Percentiles rank a stretch among this genome's conserved stretches.
These are phyloP conservation scores for Plestiodon gilberti DNA, from an alignment of 2,113 vertebrate species.

Conservation along the genomic window DNA sequence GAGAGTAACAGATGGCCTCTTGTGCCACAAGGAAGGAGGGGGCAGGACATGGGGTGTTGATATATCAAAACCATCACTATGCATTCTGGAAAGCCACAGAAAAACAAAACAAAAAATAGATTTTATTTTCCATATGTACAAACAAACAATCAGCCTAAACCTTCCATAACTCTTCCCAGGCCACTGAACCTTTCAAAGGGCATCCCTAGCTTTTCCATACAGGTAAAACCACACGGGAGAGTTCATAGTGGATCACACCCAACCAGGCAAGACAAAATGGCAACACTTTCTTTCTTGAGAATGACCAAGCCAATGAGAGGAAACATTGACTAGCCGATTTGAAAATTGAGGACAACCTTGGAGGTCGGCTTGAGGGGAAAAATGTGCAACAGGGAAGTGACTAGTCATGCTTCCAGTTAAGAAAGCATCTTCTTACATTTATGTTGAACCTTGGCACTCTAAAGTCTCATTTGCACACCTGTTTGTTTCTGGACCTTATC, in stretches of 20 bases:
- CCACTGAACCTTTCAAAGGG: not conserved
- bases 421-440: too few relatives aligned
- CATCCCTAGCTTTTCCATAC: not conserved
- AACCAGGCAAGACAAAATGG: not conserved
- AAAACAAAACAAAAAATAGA: constrained; percentile 5
- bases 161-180: too few relatives aligned
- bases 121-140: constrained; percentile 10
- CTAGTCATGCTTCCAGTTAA: not conserved
- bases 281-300: not conserved
- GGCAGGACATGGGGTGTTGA: not conserved
- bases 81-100: not conserved
- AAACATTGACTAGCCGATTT: not conserved
- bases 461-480: not conserved
- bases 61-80: too few relatives aligned
- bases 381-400: not conserved
- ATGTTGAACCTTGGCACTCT: not conserved
- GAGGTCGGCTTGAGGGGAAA: not conserved
- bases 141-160: not conserved
- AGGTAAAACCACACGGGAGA: not conserved
- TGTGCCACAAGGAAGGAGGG: not conserved
- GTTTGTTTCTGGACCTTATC: not conserved
- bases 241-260: not conserved
- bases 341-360: not conserved
- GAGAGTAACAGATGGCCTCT: not conserved
- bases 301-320: not conserved